Evolutionary conservation across 2,113 vertebrate species (phyloP).

Genomic region (Seriola quinqueradiata): DNA sequence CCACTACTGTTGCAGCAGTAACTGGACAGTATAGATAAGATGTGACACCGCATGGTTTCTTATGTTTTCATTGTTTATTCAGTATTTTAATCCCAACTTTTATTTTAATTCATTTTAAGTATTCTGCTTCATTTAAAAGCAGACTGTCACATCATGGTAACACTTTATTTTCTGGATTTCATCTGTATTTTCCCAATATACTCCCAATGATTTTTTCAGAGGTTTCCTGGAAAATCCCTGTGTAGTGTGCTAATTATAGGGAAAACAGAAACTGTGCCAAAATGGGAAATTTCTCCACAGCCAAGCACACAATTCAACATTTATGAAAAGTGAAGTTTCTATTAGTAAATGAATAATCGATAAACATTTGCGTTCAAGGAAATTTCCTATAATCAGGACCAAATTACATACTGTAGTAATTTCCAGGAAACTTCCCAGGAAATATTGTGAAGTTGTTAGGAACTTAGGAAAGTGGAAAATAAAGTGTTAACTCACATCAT

Average conservation of each 20-base stretch:
- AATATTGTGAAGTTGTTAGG: slow-evolving; percentile 4
- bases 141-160: neutral
- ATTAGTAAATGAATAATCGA: neutral
- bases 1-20: slow-evolving; percentile 23
- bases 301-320: neutral
- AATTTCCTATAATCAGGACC: neutral
- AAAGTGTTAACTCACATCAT: slow-evolving; percentile 47
- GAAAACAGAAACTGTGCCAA: neutral
- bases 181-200: slow-evolving; percentile 15
- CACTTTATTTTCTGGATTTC: slow-evolving; percentile 45
- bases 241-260: neutral
- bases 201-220: neutral
- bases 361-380: neutral
- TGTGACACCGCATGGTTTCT: slow-evolving; percentile 71
- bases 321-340: neutral
- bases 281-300: neutral
- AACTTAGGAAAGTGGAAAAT: slow-evolving; percentile 22
- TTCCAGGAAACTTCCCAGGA: neutral
- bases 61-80: slow-evolving; percentile 21
- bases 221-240: neutral
- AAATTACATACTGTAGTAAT: neutral
- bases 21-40: slow-evolving; percentile 44
- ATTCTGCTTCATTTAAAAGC: slow-evolving; percentile 25
- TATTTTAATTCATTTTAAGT: slow-evolving; percentile 25
- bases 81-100: neutral